Base-by-base conservation (phyloP, 1,140 invertebrate genomes). In the Zaprionus camerounensis region DNA sequence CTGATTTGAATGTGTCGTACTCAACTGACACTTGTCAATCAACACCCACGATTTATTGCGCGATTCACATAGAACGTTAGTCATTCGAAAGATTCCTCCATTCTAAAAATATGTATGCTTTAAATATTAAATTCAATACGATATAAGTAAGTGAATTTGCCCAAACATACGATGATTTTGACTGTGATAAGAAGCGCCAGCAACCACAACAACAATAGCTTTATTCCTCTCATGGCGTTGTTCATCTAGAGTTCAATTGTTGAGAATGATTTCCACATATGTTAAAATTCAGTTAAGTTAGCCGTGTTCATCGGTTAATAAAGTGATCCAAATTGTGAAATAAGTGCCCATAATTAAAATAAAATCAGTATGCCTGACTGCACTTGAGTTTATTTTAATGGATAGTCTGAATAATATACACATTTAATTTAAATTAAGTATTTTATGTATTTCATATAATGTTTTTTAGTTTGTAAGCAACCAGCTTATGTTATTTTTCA, bases 11-110 rank as follows among this genome's bases (percentile, higher is more conserved):
- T 78, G 1, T 63, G 62, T 20, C 59, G 63, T 9, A 72, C 38
- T 12, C 17, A 80, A 53, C 1, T 58, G 68, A 15, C 78, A 81
- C 11, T 51, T 63, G 15, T 79, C 63, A n/a, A 81, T 2, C 0
- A 24, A 11, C 0, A 82, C 74, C 80, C 78, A 82, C 13, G 78
- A 78, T 28, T 78, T 46, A 28, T 81, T 81, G 15, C 34, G 62
- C 0, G 71, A 75, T 36, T 75, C 57, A 5, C 78, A 81, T 15
- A 71, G 63, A 2, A 55, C 66, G 46, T 81, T 81, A 6, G 76
- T 81, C 62, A 81, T 53, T 56, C 75, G 75, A 5, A 66, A 20
- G 41, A 31, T 13, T 13, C 41, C 12, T 62, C 53, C 57, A 20
- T 53, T 46, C 67, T 70, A 34, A 3, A 64, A 61, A n/a, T 26